These are phyloP conservation scores for Alviniconcha strummeri DNA, from an alignment of 2,888 invertebrate genomes.

Conservation along the genomic window DNA sequence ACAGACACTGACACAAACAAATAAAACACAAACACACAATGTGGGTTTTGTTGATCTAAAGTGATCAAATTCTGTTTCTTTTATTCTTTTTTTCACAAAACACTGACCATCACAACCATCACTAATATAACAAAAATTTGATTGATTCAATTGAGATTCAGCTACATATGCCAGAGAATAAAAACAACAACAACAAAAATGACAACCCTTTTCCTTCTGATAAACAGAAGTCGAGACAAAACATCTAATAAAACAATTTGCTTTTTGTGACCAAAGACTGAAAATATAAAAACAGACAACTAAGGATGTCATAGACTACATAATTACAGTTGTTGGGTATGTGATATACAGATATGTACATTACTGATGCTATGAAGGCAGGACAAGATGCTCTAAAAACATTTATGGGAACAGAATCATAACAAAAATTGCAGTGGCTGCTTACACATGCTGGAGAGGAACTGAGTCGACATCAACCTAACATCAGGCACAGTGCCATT, in stretches of 20 bases:
- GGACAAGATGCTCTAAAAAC: no score
- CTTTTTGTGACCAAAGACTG: not conserved
- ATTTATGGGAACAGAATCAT: no score
- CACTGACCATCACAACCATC: not conserved
- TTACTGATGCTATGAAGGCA: no score
- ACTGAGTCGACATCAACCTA: no score
- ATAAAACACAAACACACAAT: not conserved
- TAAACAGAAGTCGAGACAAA: not conserved
- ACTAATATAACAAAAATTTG: not conserved
- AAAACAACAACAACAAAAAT: not conserved
- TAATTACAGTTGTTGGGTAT: not conserved
- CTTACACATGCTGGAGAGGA: no score
- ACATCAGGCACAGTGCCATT: no score
- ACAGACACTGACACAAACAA: not conserved
- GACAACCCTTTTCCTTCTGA: not conserved
- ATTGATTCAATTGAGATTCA: not conserved
- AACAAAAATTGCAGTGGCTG: no score
- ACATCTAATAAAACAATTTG: not conserved
- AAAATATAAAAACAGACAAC: not conserved
- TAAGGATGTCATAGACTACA: not conserved
- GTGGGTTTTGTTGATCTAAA: slow-evolving; percentile 10
- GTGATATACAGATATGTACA: not conserved
- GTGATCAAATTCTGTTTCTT: slow-evolving; percentile 9
- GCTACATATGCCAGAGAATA: not conserved
- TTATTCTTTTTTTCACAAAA: not conserved